Conservation (phyloP, 2,888 invertebrate genomes). For the Cyrtodaria siliqua region DNA sequence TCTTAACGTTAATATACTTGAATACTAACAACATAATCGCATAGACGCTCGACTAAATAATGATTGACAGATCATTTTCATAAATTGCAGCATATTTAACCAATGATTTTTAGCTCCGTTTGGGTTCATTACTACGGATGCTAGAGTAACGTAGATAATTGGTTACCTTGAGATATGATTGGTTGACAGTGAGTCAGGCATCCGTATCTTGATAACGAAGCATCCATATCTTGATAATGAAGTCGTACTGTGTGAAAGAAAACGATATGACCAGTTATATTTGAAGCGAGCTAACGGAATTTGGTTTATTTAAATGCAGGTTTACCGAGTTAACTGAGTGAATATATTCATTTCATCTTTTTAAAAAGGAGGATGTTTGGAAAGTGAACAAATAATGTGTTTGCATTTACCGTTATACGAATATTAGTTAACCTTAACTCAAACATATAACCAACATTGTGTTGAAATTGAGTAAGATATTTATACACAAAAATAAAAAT, state of each 20-base stretch:
- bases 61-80: conserved; percentile 1
- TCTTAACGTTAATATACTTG: too few species aligned
- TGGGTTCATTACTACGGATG: not conserved
- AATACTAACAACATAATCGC: too few species aligned
- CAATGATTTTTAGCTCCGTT: not conserved
- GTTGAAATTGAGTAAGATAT: too few species aligned
- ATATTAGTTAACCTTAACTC: too few species aligned
- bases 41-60: conserved; percentile 1
- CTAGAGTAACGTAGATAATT: conserved; percentile 2
- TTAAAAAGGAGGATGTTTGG: too few species aligned
- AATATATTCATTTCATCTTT: too few species aligned
- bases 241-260: not conserved
- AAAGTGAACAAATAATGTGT: too few species aligned
- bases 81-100: not conserved
- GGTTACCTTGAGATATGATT: conserved; percentile 23
- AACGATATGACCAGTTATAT: not conserved
- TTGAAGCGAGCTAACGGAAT: not conserved
- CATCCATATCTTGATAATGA: conserved; percentile 34
- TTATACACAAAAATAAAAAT: too few species aligned
- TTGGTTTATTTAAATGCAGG: not conserved
- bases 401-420: too few species aligned
- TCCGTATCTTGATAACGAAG: conserved; percentile 34
- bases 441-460: too few species aligned
- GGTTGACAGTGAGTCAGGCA: conserved; percentile 35
- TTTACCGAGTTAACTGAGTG: too few species aligned